Percentiles rank a stretch among this genome's conserved stretches.
phyloP scores from a whole-genome alignment of 2,797 vertebrate species.

The Pipistrellus kuhlii region DNA sequence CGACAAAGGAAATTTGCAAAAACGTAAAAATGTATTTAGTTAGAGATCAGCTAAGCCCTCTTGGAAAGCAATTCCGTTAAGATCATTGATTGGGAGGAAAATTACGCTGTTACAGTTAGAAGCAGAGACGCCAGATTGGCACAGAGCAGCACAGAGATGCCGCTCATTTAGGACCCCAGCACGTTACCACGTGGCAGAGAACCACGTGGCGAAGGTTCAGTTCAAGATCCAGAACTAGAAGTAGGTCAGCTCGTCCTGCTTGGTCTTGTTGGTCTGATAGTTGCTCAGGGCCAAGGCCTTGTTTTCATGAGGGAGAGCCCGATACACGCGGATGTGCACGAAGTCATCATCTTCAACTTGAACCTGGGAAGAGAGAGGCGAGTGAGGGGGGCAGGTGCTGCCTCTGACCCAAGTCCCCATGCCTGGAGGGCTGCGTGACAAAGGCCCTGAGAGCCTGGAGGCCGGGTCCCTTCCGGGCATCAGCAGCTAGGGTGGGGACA shows the following conservation, averaged over 20 bases:
- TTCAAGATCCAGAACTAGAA: slow-evolving; percentile 44
- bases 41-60: not conserved
- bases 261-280: slow-evolving; percentile 79
- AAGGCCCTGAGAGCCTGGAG: accelerated
- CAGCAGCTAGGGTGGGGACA: not conserved
- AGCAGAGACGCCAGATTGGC: not conserved
- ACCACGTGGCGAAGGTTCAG: accelerated
- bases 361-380: slow-evolving; percentile 55
- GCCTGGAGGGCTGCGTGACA: accelerated
- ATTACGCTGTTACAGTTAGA: accelerated
- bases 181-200: accelerated
- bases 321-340: slow-evolving; percentile 51
- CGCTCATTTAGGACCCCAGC: not conserved
- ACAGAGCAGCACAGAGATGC: accelerated
- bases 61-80: not conserved
- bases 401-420: not conserved
- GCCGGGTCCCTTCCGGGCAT: accelerated
- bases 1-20: not conserved
- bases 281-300: slow-evolving; percentile 36
- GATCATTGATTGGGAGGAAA: not conserved
- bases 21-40: not conserved
- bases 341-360: slow-evolving; percentile 9
- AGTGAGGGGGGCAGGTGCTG: not conserved
- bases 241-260: slow-evolving; percentile 55
- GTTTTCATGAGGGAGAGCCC: slow-evolving; percentile 74